These are phyloP conservation scores for Epistrophe grossulariae DNA, from an alignment of 2,888 invertebrate species.

Conservation along the genomic window DNA sequence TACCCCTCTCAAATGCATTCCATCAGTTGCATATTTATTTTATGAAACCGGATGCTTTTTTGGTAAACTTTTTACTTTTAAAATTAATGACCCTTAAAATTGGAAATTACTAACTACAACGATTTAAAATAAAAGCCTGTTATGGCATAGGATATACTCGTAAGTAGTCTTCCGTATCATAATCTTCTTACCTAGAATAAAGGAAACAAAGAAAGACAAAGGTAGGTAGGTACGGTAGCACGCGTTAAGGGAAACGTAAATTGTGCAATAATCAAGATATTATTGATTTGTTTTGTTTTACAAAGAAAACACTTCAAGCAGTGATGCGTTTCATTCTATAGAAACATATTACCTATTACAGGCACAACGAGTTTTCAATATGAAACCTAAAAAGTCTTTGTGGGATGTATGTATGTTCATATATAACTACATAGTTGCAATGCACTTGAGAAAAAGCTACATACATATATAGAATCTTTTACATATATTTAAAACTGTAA, in stretches of 20 bases:
- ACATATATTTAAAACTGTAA: neutral
- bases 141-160: neutral
- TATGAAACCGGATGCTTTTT: neutral
- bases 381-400: slow-evolving; percentile 1
- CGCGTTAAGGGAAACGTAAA: neutral
- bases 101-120: neutral
- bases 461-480: neutral
- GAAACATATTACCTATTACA: neutral
- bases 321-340: neutral
- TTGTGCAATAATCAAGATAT: slow-evolving; percentile 4
- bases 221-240: neutral
- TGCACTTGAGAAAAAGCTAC: neutral
- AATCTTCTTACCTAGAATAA: slow-evolving; percentile 13
- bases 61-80: neutral
- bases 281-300: neutral
- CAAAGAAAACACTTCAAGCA: neutral
- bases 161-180: slow-evolving; percentile 12
- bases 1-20: neutral
- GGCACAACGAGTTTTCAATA: neutral
- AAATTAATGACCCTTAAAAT: slow-evolving; percentile 22
- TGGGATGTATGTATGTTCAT: neutral
- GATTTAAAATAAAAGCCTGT: neutral
- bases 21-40: neutral
- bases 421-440: neutral
- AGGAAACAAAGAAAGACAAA: slow-evolving; percentile 2